A percentile compares a stretch with the other conserved stretches of the same genome.
These are phyloP conservation scores for Tachuris rubrigastra DNA, from an alignment of 2,113 vertebrate genomes.

Conservation along the genomic window DNA sequence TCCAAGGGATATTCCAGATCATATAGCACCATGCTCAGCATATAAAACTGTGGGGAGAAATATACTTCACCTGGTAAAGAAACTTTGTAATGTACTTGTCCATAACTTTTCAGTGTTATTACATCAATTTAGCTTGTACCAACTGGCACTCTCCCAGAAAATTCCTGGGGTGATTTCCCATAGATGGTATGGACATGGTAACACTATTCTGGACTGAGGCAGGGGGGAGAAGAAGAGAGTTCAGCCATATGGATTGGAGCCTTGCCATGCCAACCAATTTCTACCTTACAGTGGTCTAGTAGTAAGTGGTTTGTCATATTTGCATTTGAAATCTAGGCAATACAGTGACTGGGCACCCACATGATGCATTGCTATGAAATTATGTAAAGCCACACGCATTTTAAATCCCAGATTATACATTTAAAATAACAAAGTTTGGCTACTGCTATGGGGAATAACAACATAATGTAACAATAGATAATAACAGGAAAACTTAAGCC, in stretches of 20 bases:
- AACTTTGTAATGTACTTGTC: neutral
- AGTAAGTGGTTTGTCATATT: neutral
- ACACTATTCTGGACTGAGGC: neutral
- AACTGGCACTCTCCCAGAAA: neutral
- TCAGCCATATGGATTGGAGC: neutral
- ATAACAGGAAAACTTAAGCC: neutral
- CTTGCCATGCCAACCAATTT: neutral
- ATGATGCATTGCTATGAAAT: neutral
- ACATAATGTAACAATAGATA: neutral
- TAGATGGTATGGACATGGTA: neutral
- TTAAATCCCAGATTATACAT: neutral
- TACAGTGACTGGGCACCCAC: neutral
- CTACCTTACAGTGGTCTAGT: neutral
- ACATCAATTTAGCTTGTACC: neutral
- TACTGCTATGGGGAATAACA: neutral
- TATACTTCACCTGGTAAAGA: neutral
- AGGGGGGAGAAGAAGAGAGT: neutral
- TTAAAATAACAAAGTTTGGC: neutral
- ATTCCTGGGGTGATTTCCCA: neutral
- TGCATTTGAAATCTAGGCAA: neutral
- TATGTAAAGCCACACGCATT: neutral
- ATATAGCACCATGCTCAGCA: neutral
- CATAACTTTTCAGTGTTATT: neutral
- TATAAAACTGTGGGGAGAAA: fast-evolving
- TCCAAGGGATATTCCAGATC: neutral